Evolutionary conservation across 2,113 vertebrate genomes (phyloP).

Genomic region (Lynx canadensis): DNA sequence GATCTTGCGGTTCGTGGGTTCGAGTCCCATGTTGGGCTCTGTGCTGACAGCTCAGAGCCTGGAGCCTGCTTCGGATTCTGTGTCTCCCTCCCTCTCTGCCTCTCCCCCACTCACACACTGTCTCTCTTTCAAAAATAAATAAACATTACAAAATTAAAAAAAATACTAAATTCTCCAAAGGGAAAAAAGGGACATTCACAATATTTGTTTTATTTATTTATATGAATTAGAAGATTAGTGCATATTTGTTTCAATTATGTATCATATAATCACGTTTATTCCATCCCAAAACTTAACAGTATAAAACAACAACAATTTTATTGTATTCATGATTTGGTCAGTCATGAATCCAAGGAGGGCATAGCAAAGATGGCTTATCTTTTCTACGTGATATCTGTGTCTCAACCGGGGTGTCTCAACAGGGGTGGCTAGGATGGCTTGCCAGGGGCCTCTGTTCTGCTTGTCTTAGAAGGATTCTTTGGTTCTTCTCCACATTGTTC

Average conservation of each 20-base stretch:
- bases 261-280: background rate
- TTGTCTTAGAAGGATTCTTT: background rate
- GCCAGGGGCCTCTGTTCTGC: background rate
- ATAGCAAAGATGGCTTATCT: background rate
- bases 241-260: background rate
- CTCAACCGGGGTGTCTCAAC: background rate
- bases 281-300: background rate
- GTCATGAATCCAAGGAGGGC: background rate
- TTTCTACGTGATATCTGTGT: background rate
- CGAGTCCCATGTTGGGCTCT: too few species aligned
- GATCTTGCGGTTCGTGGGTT: too few species aligned
- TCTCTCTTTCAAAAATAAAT: too few species aligned
- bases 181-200: background rate
- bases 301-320: background rate
- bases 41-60: too few species aligned
- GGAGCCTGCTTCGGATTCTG: too few species aligned
- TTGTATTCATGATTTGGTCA: background rate
- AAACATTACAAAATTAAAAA: too few species aligned
- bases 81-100: too few species aligned
- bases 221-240: background rate
- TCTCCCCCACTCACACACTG: too few species aligned
- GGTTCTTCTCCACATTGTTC: background rate
- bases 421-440: background rate
- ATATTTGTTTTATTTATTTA: background rate
- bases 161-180: background rate